A percentile compares a stretch with the other conserved stretches of the same genome.
Evolutionary conservation across 2,888 invertebrate genomes (phyloP).

Genomic region (Blera fallax): DNA sequence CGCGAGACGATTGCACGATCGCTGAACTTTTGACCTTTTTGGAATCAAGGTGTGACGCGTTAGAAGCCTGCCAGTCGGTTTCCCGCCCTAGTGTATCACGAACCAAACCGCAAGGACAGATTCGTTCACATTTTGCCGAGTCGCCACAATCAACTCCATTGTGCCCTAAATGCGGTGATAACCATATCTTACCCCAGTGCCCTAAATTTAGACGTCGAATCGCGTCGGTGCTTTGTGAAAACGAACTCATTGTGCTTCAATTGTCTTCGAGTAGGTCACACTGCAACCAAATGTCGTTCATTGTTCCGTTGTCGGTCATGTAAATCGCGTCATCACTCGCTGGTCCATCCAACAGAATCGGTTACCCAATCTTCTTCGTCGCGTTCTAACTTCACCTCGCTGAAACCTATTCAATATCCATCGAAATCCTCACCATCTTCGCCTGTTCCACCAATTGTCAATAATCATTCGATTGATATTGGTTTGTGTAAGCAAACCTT

Average conservation of each 20-base stretch:
- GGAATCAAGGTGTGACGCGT: not conserved
- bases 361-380: not conserved
- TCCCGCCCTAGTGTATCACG: not conserved
- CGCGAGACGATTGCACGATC: conserved; percentile 17
- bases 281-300: not conserved
- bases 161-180: no score
- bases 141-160: not conserved
- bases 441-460: no score
- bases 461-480: no score
- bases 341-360: not conserved
- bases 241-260: no score
- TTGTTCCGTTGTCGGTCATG: not conserved
- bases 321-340: not conserved
- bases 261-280: not conserved
- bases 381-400: not conserved
- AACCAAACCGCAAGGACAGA: not conserved
- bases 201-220: no score
- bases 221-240: no score
- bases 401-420: not conserved
- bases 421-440: no score
- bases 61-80: not conserved
- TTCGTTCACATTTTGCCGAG: not conserved
- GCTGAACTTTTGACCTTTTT: conserved; percentile 18
- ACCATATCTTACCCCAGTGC: no score
- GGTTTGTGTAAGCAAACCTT: no score